A percentile compares a stretch with the other conserved stretches of the same genome.
Evolutionary conservation across 2,113 vertebrate species (phyloP).

Genomic region (Sander lucioperca): DNA sequence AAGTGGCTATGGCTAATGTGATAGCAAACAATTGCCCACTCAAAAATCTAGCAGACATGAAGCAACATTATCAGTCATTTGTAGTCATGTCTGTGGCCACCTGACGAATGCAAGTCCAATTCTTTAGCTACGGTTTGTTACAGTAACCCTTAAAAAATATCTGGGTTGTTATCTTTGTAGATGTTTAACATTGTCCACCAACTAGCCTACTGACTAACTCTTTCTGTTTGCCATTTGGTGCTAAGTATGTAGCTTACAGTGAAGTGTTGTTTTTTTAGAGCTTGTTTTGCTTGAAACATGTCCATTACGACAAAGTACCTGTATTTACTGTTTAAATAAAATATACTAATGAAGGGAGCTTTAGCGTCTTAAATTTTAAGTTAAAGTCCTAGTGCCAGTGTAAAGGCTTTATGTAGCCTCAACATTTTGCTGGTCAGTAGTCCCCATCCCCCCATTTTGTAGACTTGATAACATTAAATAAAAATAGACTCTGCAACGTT

Average conservation of each 20-base stretch:
- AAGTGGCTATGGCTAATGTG: neutral
- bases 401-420: neutral
- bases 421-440: neutral
- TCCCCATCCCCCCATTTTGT: neutral
- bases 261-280: neutral
- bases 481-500: neutral
- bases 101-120: no score
- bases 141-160: neutral
- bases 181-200: neutral
- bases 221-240: neutral
- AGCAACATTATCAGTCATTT: neutral
- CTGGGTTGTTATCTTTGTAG: neutral
- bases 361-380: neutral
- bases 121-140: neutral
- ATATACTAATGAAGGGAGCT: neutral
- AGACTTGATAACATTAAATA: neutral
- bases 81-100: no score
- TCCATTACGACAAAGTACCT: neutral
- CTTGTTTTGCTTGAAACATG: neutral
- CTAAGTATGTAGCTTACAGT: no score
- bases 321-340: neutral
- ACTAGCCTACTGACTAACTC: neutral
- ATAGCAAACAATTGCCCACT: neutral
- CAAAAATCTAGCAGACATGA: neutral
- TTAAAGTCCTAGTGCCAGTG: neutral